These are phyloP conservation scores for Gobius niger DNA, from an alignment of 2,113 vertebrate species.

Conservation along the genomic window DNA sequence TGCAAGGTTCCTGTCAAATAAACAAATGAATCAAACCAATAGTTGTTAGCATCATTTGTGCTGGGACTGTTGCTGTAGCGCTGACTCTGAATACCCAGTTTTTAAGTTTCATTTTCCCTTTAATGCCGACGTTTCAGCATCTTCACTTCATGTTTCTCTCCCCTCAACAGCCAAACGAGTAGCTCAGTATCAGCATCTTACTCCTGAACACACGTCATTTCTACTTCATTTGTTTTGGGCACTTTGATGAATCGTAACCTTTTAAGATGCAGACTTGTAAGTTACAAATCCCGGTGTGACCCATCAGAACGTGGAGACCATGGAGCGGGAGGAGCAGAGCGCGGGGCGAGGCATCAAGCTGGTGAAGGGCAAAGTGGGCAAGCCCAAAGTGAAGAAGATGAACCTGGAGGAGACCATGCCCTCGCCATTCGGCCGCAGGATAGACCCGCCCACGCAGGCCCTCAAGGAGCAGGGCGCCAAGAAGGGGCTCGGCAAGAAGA, in stretches of 20 bases:
- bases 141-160: no score
- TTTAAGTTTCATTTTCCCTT: no score
- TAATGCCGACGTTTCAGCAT: no score
- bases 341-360: slow-evolving; percentile 85
- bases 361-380: slow-evolving; percentile 97
- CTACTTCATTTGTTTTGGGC: no score
- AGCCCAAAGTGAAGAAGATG: slow-evolving; percentile 93
- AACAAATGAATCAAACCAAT: no score
- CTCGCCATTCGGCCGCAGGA: slow-evolving; percentile 88
- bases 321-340: slow-evolving; percentile 86
- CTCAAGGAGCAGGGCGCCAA: slow-evolving; percentile 91
- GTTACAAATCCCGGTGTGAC: background rate
- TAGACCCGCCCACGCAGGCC: slow-evolving; percentile 88
- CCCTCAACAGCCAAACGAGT: no score
- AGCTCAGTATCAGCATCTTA: no score
- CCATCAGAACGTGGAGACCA: slow-evolving; percentile 62
- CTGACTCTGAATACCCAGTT: no score
- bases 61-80: no score
- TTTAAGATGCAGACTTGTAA: background rate
- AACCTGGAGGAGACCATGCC: slow-evolving; percentile 94
- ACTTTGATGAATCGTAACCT: background rate
- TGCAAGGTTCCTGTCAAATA: no score
- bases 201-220: no score
- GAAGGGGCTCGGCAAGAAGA: slow-evolving; percentile 87
- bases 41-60: no score